These are phyloP conservation scores for Ibidorhyncha struthersii DNA, from an alignment of 2,113 vertebrate species.

Conservation along the genomic window DNA sequence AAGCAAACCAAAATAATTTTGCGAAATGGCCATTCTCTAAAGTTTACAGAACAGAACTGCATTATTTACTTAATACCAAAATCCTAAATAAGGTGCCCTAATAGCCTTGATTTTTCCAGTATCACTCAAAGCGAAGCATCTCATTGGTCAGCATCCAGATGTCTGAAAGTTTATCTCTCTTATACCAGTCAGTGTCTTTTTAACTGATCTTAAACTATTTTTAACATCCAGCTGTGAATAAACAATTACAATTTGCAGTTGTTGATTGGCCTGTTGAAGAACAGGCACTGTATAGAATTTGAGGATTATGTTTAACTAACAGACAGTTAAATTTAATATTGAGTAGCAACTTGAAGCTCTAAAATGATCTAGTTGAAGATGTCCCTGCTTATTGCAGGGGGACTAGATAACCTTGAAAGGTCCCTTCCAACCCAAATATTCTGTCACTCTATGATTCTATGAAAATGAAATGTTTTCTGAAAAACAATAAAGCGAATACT, in stretches of 20 bases:
- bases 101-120: not conserved
- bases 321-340: not conserved
- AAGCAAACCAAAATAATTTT: not conserved
- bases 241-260: not conserved
- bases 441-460: too few relatives aligned
- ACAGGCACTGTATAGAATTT: not conserved
- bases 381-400: too few relatives aligned
- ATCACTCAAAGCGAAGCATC: not conserved
- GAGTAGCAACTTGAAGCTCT: not conserved
- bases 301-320: not conserved
- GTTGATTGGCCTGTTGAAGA: not conserved
- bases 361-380: not conserved
- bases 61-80: not conserved
- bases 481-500: not conserved
- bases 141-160: not conserved
- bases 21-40: not conserved
- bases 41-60: not conserved
- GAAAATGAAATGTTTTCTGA: not conserved
- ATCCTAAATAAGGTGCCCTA: not conserved
- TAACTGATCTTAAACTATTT: not conserved
- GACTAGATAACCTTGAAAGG: too few relatives aligned
- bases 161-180: not conserved
- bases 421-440: too few relatives aligned
- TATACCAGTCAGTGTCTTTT: not conserved
- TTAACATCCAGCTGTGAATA: not conserved